A percentile compares a stretch with the other conserved stretches of the same genome.
Conservation (phyloP, 2,797 vertebrate genomes). For the Chiroxiphia lanceolata region DNA sequence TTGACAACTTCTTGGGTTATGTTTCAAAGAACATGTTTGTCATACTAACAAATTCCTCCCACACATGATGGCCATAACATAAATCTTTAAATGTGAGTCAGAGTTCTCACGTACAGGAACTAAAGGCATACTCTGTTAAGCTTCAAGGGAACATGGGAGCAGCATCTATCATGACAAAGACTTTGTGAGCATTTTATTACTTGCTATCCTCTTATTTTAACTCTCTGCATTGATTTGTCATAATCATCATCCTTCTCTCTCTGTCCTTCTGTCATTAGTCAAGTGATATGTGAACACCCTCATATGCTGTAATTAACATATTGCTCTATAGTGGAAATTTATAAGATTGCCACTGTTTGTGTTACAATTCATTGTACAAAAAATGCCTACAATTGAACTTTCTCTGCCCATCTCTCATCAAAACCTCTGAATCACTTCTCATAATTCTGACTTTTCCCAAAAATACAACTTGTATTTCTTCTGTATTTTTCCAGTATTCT, state of each 20-base stretch:
- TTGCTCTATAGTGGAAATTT: neutral
- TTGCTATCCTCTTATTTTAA: neutral
- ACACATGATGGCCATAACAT: rapidly evolving
- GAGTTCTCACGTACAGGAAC: neutral
- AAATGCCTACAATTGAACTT: neutral
- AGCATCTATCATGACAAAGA: neutral
- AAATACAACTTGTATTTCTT: neutral
- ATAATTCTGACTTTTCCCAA: neutral
- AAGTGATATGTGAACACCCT: neutral
- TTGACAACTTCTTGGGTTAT: neutral
- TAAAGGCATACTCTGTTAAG: neutral
- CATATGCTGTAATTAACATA: neutral
- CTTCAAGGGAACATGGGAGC: neutral
- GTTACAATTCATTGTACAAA: neutral
- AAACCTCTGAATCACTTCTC: neutral
- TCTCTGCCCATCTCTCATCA: neutral
- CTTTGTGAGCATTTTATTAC: neutral
- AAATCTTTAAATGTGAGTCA: neutral
- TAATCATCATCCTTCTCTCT: neutral
- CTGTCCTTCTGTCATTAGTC: neutral
- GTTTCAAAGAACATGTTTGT: neutral
- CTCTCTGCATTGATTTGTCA: neutral
- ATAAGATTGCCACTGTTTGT: neutral
- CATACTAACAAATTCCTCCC: neutral
- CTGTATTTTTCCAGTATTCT: neutral